Base-by-base conservation (phyloP, 2,888 invertebrate genomes). In the Nipponacmea schrenckii region DNA sequence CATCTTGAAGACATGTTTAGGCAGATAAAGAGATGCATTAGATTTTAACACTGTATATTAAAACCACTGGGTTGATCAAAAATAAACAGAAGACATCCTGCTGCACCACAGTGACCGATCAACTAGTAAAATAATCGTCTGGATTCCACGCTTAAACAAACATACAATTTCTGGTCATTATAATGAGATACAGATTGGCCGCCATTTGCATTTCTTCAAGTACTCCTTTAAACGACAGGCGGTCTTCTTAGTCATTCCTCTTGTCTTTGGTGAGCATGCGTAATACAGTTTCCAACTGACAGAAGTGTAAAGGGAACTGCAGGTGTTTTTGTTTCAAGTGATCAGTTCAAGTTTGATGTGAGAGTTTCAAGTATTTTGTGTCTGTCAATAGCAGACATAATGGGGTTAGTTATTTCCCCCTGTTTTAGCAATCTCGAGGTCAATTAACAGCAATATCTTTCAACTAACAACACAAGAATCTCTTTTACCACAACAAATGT, bases 101-200 rank as follows among this genome's bases (percentile, higher is more conserved):
- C 24, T 24, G 56, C 56, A 56, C 56, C 56, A 24, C 24, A 14
- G 20, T 56, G 56, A 56, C 56, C 56, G 56, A 56, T 56, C 56
- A 56, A 56, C 24, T 24, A 56, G 56, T 56, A 56, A 56, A 56
- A 56, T 24, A 56, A 56, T 56, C 20, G 56, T 56, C 56, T 56
- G 56, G 20, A 24, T 20, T 56, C 24, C 56, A 56, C 14, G 56
- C 56, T 56, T 24, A 56, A 56, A 56, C 24, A 56, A 56, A 56
- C 56, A 56, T 56, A 56, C 56, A 56, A 56, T 56, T 56, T 56
- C 56, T 56, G 56, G 56, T 56, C 56, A 56, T 24, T 56, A 24
- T 56, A 56, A 56, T 56, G 56, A 56, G 56, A 56, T 56, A 56
- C 56, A 56, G 12, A 56, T 56, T 56, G 56, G 56, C 56, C 20